Evolutionary conservation across 2,888 invertebrate species (phyloP).

Genomic region (Helobdella robusta): DNA sequence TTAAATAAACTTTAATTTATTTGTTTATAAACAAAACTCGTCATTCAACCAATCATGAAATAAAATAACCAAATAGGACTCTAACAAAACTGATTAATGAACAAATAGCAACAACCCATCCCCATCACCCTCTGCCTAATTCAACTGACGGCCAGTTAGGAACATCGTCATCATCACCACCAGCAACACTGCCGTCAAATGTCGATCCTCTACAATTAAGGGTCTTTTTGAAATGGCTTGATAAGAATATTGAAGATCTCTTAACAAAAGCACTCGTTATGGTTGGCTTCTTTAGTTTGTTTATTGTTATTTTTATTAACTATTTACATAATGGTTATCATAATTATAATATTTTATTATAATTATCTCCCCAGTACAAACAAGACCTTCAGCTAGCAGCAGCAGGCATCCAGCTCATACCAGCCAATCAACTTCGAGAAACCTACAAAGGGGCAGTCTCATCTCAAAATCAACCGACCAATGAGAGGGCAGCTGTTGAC

Average conservation of each 20-base stretch:
- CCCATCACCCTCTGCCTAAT: too few relatives aligned
- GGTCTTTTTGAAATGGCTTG: constrained; percentile 49
- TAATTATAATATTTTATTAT: constrained; percentile 14
- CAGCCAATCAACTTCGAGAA: constrained; percentile 37
- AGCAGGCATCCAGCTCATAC: constrained; percentile 46
- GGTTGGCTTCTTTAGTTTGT: constrained; percentile 37
- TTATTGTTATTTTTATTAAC: neutral
- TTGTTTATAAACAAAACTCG: too few relatives aligned
- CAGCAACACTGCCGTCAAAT: too few relatives aligned
- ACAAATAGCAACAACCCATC: too few relatives aligned
- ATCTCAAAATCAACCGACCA: neutral
- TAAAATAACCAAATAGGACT: too few relatives aligned
- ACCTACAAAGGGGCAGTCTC: constrained; percentile 25
- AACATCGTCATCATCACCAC: too few relatives aligned
- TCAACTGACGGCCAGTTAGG: too few relatives aligned
- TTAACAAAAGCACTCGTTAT: constrained; percentile 47
- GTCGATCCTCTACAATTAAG: too few relatives aligned
- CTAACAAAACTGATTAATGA: too few relatives aligned
- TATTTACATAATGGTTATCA: neutral
- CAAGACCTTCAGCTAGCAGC: constrained; percentile 43
- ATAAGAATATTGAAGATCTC: constrained; percentile 45
- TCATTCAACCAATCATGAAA: too few relatives aligned
- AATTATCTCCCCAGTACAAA: constrained; percentile 34
- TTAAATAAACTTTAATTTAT: too few relatives aligned
- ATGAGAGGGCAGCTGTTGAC: neutral